Evolutionary conservation across 2,888 invertebrate species (phyloP).

Genomic region (Hirtodrosophila histrioides): DNA sequence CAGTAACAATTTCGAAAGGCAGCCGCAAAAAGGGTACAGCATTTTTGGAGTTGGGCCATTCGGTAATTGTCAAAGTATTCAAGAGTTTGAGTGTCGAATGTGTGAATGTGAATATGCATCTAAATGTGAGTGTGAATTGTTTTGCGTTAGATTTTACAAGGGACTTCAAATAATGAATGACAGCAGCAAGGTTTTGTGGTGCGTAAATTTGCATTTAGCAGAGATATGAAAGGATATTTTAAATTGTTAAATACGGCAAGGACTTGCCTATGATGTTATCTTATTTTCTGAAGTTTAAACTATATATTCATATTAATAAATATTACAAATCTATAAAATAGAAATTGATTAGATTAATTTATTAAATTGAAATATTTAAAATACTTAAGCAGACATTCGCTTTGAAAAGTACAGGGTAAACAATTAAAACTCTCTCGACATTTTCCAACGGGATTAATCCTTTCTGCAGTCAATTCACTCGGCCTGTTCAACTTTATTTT

Average conservation of each 20-base stretch:
- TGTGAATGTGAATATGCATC: slow-evolving; percentile 4
- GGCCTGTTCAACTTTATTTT: slow-evolving; percentile 24
- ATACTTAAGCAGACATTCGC: background rate
- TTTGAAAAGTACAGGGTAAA: slow-evolving; percentile 28
- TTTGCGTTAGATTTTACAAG: too few relatives aligned
- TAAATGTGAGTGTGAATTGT: slow-evolving; percentile 14
- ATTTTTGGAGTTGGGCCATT: slow-evolving; percentile 14
- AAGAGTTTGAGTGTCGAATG: slow-evolving; percentile 21
- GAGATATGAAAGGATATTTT: slow-evolving; percentile 21
- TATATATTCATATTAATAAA: too few relatives aligned
- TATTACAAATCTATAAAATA: too few relatives aligned
- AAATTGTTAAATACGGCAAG: slow-evolving; percentile 11
- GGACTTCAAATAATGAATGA: slow-evolving; percentile 33
- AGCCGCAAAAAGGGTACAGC: slow-evolving; percentile 37
- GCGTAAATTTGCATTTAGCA: slow-evolving; percentile 27
- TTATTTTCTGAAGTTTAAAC: too few relatives aligned
- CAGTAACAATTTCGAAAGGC: slow-evolving; percentile 50
- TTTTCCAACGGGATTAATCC: slow-evolving; percentile 56
- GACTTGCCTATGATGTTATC: background rate
- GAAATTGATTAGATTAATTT: too few relatives aligned
- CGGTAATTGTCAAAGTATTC: slow-evolving; percentile 37
- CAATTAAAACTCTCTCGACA: slow-evolving; percentile 56
- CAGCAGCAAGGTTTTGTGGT: slow-evolving; percentile 32
- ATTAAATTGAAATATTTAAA: too few relatives aligned
- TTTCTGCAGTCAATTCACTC: slow-evolving; percentile 39